A percentile compares a stretch with the other conserved stretches of the same genome.
These are phyloP conservation scores for Polymixis flavicincta DNA, from an alignment of 2,888 invertebrate species.

Conservation along the genomic window DNA sequence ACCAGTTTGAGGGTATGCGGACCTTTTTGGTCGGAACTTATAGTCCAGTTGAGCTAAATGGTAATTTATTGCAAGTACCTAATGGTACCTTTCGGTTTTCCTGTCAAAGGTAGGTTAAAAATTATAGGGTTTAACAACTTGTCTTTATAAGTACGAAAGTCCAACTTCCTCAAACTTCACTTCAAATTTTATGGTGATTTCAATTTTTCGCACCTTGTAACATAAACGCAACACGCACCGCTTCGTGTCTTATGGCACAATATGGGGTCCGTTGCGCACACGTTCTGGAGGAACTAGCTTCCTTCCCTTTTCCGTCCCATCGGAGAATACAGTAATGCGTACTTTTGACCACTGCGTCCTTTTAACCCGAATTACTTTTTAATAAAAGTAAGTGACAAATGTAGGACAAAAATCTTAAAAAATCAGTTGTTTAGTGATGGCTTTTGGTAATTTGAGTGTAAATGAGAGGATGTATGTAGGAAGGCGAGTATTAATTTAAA, in stretches of 20 bases:
- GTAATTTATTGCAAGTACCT: slow-evolving; percentile 21
- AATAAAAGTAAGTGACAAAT: too few relatives aligned
- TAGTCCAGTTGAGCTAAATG: slow-evolving; percentile 11
- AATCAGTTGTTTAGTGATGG: too few relatives aligned
- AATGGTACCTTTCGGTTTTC: background rate
- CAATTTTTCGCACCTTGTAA: background rate
- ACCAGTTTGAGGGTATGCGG: slow-evolving; percentile 10
- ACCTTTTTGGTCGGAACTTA: slow-evolving; percentile 22
- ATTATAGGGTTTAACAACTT: background rate
- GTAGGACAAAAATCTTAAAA: too few relatives aligned
- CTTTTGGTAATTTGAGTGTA: too few relatives aligned
- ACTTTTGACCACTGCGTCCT: background rate
- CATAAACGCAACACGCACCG: background rate
- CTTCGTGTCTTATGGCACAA: too few relatives aligned
- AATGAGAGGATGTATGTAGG: too few relatives aligned
- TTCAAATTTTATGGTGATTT: background rate
- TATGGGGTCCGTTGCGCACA: background rate
- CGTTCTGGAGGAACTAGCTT: background rate
- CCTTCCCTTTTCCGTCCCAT: background rate
- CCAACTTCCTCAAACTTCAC: background rate
- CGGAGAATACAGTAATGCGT: background rate
- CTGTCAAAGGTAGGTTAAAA: background rate
- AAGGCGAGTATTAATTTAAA: too few relatives aligned
- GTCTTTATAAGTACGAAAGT: background rate
- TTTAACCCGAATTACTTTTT: too few relatives aligned